Evolutionary conservation across 1,140 invertebrate genomes (phyloP), one percentile per base, ranked within the genome.

Genomic region (Drosophila pseudoobscura): DNA sequence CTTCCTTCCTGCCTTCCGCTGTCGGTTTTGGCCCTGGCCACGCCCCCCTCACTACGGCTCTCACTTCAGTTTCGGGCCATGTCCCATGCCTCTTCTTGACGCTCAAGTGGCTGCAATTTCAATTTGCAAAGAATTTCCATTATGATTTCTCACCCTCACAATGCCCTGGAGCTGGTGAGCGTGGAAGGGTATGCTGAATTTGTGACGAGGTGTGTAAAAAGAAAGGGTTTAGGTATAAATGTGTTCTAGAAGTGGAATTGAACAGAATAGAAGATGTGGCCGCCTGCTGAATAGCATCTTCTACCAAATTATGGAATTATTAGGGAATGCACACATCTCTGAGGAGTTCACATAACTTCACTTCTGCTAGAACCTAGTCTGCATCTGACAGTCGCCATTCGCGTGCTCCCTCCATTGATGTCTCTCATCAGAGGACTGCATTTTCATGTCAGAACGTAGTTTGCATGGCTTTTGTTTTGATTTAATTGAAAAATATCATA

Each of bases 51-150:
- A 47, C 61, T 57, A 35, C 15, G 44, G 53, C 11, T 51, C 13
- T 26, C 11, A 39, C 11, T 39, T 39, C 35, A 39, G 35, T 13
- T 39, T 39, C 35, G 47, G 24, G 35, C 43, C 54, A 56, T 69
- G 31, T 69, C 54, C 54, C 63, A 54, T 59, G 65, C 65, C 65
- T 68, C 65, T 56, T 49, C 44, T 43, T 54, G 35, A 39, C 35
- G 44, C 63, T 69, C 51, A 56, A 69, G 63, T 46, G 66, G 64
- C 66, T 70, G 64, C 66, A 70, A 70, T 70, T 82, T 73, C 73
- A 59, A 61, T 62, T 80, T 82, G 74, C 60, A 63, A 68, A 51
- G 68, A 63, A 85, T 64, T 76, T 75, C 66, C 52, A 70, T 70
- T 70, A 70, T 57, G 52, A 70, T 31, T 50, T 11, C 66, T 29